These are phyloP conservation scores for Ondatra zibethicus DNA, from an alignment of 2,113 vertebrate genomes.

Conservation along the genomic window DNA sequence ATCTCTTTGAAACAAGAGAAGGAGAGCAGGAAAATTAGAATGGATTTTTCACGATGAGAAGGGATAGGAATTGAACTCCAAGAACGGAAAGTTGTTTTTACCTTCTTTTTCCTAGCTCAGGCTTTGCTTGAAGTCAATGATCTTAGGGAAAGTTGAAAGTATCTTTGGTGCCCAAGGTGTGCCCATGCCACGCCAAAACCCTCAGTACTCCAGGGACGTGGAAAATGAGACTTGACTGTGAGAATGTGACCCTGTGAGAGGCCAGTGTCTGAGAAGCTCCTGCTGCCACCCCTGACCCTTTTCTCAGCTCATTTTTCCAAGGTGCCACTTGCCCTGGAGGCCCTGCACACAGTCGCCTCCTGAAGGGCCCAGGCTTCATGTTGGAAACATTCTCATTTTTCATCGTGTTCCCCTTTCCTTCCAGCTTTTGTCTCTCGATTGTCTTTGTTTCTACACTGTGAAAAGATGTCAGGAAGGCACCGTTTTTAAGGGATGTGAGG, in stretches of 20 bases:
- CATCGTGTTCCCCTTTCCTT: conserved; percentile 51
- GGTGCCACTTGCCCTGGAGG: conserved; percentile 62
- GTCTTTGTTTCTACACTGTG: conserved; percentile 74
- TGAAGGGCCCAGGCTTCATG: conserved; percentile 44
- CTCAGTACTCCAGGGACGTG: not conserved
- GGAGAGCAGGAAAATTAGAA: not conserved
- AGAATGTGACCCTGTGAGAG: conserved; percentile 69
- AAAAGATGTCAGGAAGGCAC: conserved; percentile 65
- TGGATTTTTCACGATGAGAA: not conserved
- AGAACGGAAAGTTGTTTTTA: not conserved
- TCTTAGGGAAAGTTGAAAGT: conserved; percentile 68
- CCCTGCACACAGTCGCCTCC: not conserved
- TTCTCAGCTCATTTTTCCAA: conserved; percentile 67
- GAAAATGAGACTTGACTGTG: conserved; percentile 66
- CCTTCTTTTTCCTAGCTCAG: conserved; percentile 22
- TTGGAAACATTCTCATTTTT: conserved; percentile 76
- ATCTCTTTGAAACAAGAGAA: conserved; percentile 5
- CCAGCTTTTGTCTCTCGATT: conserved; percentile 68
- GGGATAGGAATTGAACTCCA: not conserved
- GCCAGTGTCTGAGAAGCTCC: conserved; percentile 54
- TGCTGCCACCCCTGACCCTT: conserved; percentile 28
- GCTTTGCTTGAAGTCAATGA: conserved; percentile 50
- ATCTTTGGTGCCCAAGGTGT: conserved; percentile 71
- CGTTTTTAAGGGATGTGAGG: conserved; percentile 54
- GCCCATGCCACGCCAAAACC: not conserved